Base-by-base conservation (phyloP, 2,797 vertebrate species). In the Centroberyx gerrardi region DNA sequence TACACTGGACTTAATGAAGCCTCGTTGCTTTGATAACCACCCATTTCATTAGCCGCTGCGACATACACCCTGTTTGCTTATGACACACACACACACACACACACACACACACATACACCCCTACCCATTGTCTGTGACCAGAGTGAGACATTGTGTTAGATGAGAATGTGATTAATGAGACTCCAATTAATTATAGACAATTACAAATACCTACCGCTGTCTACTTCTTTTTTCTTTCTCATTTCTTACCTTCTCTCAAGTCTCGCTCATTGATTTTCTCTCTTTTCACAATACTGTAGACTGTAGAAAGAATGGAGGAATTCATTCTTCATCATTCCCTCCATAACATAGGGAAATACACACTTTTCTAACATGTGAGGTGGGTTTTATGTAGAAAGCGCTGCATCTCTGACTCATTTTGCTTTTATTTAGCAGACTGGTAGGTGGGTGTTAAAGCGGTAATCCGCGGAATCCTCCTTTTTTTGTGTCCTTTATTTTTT, bases 1-100 rank as follows among this genome's bases (percentile, higher is more conserved):
- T 92, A 90, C 40, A 52, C 85, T 79, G 82, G 80, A 82, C 76
- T 85, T 89, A 91, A 90, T 90, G 88, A 88, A 88, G 79, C 88
- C 83, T 82, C 84, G 84, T 88, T 79, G 80, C 73, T 68, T 89
- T 88, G 83, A 88, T 91, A 88, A 83, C 74, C 82, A 89, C 80
- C 83, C 83, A 87, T 88, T 89, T 81, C 85, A 91, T 91, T 89
- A 84, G 71, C 66, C 40, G 68, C 78, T 72, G 64, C 72, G 72
- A 58, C 73, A 77, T 72, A 86, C 78, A 80, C 62, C 55, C 61
- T 71, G 76, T 86, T 81, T 78, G 48, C 66, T 75, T 3, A 0
- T 72, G 54, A 69, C 78, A 82, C 42, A 12, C 55, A 38, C 60
- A 62, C 68, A 73, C 36, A 52, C 44, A 58, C 22, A 28, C 52